Percentiles rank a stretch among this genome's conserved stretches.
Evolutionary conservation across 2,113 vertebrate genomes (phyloP).

Genomic region (Pygoscelis adeliae): DNA sequence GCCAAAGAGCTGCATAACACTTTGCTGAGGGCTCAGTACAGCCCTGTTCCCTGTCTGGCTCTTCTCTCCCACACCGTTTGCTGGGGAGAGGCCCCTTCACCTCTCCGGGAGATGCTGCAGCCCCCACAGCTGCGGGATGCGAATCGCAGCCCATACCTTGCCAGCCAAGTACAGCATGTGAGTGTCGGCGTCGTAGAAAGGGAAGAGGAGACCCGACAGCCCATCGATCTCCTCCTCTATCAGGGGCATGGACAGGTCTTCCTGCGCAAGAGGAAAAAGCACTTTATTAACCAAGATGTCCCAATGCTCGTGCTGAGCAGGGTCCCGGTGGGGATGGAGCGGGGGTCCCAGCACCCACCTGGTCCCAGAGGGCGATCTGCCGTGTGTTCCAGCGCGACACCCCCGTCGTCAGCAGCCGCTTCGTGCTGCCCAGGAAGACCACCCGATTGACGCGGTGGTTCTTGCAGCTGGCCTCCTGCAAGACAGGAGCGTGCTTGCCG

Average conservation of each 20-base stretch:
- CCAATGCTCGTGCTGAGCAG: fast-evolving
- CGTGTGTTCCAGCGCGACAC: slow-evolving; percentile 96
- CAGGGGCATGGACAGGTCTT: slow-evolving; percentile 91
- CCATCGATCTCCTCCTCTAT: slow-evolving; percentile 95
- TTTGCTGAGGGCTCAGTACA: neutral
- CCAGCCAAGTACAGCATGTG: slow-evolving; percentile 97
- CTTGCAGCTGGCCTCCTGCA: slow-evolving; percentile 90
- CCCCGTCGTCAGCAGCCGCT: slow-evolving; percentile 91
- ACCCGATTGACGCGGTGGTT: slow-evolving; percentile 94
- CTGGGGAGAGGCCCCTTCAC: neutral
- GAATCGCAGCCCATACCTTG: slow-evolving; percentile 76
- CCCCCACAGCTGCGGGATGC: neutral
- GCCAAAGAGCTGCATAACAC: neutral
- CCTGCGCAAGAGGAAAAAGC: slow-evolving; percentile 53
- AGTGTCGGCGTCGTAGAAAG: slow-evolving; percentile 93
- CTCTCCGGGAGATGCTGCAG: neutral
- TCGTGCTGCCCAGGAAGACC: slow-evolving; percentile 92
- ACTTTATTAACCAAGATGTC: fast-evolving
- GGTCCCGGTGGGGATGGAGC: fast-evolving
- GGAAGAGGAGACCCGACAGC: slow-evolving; percentile 93
- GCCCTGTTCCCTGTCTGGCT: neutral
- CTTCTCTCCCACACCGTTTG: fast-evolving
- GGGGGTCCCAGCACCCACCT: slow-evolving; percentile 74
- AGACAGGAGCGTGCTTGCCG: fast-evolving
- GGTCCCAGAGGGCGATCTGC: slow-evolving; percentile 96